phyloP scores from a whole-genome alignment of 2,797 vertebrate species.

The Heteromormyrus szaboi region DNA sequence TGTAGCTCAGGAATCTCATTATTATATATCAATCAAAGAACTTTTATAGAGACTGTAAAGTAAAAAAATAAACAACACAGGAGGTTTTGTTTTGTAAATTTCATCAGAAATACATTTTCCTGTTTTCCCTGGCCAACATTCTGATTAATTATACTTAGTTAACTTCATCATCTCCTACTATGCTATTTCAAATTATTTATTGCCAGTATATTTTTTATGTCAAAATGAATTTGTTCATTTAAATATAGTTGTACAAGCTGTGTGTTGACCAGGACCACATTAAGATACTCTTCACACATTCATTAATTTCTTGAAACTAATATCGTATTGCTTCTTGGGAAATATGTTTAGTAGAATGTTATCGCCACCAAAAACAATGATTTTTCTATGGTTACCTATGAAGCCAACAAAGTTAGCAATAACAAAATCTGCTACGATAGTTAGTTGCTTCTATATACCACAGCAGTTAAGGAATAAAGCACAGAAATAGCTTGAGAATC shows the following conservation, averaged over 20 bases:
- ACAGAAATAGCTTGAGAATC: slow-evolving; percentile 46
- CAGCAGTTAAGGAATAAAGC: slow-evolving; percentile 1
- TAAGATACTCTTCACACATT: not conserved
- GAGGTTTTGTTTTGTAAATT: not conserved
- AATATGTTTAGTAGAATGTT: not conserved
- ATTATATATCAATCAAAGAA: not conserved
- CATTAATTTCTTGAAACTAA: not conserved
- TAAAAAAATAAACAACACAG: not conserved
- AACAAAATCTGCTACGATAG: slow-evolving; percentile 3
- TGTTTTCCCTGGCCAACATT: not conserved
- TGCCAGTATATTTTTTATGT: not conserved
- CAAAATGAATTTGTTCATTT: not conserved
- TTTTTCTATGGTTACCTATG: not conserved
- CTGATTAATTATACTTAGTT: not conserved
- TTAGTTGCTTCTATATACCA: slow-evolving; percentile 14
- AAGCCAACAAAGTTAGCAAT: not conserved
- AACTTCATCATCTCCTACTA: not conserved
- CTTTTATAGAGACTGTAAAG: not conserved
- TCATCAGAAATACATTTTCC: not conserved
- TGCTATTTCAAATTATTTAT: not conserved
- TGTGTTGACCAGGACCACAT: not conserved
- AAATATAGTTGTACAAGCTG: not conserved
- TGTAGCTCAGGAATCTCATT: not conserved
- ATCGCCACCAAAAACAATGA: not conserved
- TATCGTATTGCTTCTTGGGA: not conserved